phyloP scores from a whole-genome alignment of 1,140 invertebrate species.

The Globodera rostochiensis region DNA sequence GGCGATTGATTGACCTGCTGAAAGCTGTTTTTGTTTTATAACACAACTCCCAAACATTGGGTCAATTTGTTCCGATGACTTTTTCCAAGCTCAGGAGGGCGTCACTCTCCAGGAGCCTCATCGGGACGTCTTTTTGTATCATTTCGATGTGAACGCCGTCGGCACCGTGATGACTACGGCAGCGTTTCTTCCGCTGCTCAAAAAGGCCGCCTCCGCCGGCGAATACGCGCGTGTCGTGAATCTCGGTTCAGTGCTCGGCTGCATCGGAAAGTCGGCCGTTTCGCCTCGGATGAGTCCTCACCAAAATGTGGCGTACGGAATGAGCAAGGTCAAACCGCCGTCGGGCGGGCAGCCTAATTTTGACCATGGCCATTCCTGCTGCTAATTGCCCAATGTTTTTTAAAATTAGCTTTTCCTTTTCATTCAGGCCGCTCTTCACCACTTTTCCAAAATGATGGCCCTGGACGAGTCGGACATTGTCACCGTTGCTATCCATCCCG shows the following conservation, averaged over 20 bases:
- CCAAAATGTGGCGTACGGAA: constrained; percentile 32
- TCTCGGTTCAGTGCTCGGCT: constrained; percentile 35
- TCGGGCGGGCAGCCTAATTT: neutral
- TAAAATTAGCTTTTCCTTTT: neutral
- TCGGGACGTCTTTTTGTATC: constrained; percentile 17
- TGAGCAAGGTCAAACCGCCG: constrained; percentile 31
- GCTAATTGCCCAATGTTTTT: neutral
- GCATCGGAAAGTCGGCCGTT: constrained; percentile 5
- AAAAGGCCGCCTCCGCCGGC: constrained; percentile 28
- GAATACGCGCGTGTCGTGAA: constrained; percentile 27
- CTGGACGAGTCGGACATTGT: constrained; percentile 20
- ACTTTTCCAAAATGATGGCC: constrained; percentile 32
- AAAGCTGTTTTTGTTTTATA: too few species aligned
- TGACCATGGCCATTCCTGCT: too few species aligned
- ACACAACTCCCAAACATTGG: too few species aligned
- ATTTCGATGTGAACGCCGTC: constrained; percentile 45
- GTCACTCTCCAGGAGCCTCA: constrained; percentile 29
- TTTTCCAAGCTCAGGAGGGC: constrained; percentile 27
- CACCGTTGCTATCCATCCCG: constrained; percentile 23
- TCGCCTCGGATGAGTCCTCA: neutral
- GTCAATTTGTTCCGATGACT: neutral
- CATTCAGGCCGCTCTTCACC: constrained; percentile 28
- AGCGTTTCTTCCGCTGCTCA: constrained; percentile 38
- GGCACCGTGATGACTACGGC: constrained; percentile 29
- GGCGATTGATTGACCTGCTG: neutral